Evolutionary conservation across 2,113 vertebrate species (phyloP).

Genomic region (Pycnonotus jocosus): DNA sequence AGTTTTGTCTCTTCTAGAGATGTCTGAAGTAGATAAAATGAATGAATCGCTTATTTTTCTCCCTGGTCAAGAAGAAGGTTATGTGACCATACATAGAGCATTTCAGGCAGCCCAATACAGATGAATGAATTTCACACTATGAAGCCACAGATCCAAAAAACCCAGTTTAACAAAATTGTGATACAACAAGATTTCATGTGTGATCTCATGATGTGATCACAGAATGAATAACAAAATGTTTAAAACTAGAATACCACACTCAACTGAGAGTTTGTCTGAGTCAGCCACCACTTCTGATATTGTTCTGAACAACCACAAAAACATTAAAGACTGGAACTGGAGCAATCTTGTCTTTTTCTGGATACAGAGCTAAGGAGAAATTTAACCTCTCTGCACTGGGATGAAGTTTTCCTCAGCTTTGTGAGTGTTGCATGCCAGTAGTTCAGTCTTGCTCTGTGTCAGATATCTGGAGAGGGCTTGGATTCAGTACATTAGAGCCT

Average conservation of each 20-base stretch:
- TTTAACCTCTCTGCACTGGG: background rate
- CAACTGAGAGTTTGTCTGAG: background rate
- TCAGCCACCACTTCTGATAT: background rate
- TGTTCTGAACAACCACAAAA: background rate
- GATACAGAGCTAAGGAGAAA: background rate
- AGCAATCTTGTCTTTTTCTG: background rate
- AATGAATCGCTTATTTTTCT: background rate
- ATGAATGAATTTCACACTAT: background rate
- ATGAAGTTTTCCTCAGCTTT: background rate
- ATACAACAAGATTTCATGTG: background rate
- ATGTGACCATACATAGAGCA: background rate
- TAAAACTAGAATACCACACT: background rate
- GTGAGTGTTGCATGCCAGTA: background rate
- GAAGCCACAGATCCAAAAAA: background rate
- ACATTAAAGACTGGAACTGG: background rate
- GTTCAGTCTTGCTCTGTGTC: background rate
- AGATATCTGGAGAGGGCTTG: background rate
- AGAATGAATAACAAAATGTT: background rate
- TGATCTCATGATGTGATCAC: background rate
- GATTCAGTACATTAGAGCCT: background rate
- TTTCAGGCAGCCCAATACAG: background rate
- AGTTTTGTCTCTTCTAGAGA: background rate
- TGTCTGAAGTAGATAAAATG: background rate
- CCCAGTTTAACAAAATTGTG: background rate
- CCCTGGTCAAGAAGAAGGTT: background rate